A percentile compares a stretch with the other conserved stretches of the same genome.
Evolutionary conservation across 2,113 vertebrate species (phyloP).

Genomic region (Miniopterus natalensis): DNA sequence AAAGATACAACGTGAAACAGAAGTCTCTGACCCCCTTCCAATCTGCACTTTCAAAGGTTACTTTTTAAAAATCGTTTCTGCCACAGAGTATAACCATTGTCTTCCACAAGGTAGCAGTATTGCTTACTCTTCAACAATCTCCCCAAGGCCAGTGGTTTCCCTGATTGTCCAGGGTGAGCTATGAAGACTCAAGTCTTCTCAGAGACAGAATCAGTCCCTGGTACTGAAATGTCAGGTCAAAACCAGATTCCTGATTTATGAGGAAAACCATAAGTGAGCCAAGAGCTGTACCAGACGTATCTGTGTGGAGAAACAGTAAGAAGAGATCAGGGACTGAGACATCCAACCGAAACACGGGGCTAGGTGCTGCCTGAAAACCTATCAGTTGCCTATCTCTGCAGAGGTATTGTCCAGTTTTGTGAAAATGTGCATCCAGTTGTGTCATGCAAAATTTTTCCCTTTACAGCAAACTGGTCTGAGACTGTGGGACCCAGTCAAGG

Average conservation of each 20-base stretch:
- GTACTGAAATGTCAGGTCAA: background rate
- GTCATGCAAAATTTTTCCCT: background rate
- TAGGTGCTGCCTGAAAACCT: background rate
- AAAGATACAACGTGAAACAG: slow-evolving; percentile 44
- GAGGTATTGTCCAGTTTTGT: background rate
- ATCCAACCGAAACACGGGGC: background rate
- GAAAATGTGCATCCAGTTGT: background rate
- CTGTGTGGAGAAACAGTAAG: background rate
- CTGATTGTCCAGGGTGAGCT: background rate
- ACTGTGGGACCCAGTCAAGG: background rate
- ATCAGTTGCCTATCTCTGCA: background rate
- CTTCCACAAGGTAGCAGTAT: slow-evolving; percentile 79
- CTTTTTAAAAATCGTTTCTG: background rate
- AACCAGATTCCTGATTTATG: background rate
- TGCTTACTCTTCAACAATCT: slow-evolving; percentile 41
- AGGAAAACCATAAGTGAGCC: background rate
- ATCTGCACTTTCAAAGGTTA: background rate
- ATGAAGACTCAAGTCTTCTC: background rate
- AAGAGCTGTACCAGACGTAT: background rate
- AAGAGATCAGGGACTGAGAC: background rate
- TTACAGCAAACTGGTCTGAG: background rate
- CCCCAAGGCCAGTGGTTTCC: background rate
- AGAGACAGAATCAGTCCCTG: background rate
- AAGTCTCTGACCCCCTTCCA: background rate
- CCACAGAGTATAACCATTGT: background rate